Percentiles rank a stretch among this genome's conserved stretches.
These are phyloP conservation scores for Plutella xylostella DNA, from an alignment of 2,888 invertebrate genomes.

Conservation along the genomic window DNA sequence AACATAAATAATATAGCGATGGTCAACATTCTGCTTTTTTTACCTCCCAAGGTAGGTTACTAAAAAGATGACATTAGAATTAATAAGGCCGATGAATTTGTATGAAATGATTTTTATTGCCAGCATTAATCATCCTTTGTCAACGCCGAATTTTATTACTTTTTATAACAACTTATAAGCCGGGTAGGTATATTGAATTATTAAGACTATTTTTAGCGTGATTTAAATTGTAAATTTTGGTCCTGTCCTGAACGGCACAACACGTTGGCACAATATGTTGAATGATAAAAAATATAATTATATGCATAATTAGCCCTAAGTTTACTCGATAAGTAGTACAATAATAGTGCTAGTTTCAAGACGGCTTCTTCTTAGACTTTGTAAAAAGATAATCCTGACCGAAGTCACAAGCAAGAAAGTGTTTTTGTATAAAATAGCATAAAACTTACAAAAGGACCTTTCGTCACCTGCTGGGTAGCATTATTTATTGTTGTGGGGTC, in stretches of 20 bases:
- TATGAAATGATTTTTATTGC: slow-evolving; percentile 39
- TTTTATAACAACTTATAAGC: too few species aligned
- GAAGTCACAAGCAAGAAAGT: slow-evolving; percentile 57
- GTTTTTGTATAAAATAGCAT: slow-evolving; percentile 36
- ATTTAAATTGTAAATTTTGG: too few species aligned
- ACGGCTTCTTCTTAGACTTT: slow-evolving; percentile 32
- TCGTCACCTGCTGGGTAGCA: slow-evolving; percentile 55
- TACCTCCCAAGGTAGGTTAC: slow-evolving; percentile 11
- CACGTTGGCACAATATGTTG: too few species aligned
- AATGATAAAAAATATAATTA: too few species aligned
- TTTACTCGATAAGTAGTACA: too few species aligned
- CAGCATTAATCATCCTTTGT: slow-evolving; percentile 49
- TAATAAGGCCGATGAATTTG: slow-evolving; percentile 44
- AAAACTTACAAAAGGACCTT: slow-evolving; percentile 34
- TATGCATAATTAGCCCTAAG: too few species aligned
- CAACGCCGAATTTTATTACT: slow-evolving; percentile 26
- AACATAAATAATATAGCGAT: slow-evolving; percentile 23
- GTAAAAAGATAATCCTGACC: slow-evolving; percentile 61
- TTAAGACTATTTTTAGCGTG: too few species aligned
- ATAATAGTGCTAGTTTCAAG: too few species aligned
- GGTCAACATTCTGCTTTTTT: slow-evolving; percentile 25
- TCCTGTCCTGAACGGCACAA: too few species aligned
- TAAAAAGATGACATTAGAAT: slow-evolving; percentile 33
- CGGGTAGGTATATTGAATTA: too few species aligned
- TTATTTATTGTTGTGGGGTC: slow-evolving; percentile 54